phyloP scores from a whole-genome alignment of 2,797 vertebrate genomes.

The Pseudochirops cupreus region DNA sequence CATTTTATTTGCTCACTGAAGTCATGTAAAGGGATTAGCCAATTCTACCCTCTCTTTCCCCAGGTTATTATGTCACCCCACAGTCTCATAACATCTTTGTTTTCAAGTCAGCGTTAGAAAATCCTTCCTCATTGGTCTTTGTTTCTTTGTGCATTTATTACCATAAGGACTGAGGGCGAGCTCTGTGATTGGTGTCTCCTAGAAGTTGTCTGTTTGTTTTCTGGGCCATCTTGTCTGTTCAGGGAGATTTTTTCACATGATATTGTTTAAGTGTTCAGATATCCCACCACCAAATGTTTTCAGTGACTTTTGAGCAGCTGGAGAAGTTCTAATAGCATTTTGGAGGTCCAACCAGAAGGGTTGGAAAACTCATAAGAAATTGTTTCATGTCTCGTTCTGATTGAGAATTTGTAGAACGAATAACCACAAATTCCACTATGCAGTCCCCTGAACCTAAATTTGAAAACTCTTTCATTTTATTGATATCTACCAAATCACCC shows the following conservation, averaged over 20 bases:
- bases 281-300: not conserved
- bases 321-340: not conserved
- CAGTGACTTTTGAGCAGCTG: not conserved
- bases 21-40: not conserved
- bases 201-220: not conserved
- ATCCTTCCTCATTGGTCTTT: not conserved
- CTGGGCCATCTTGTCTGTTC: not conserved
- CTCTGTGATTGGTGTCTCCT: not conserved
- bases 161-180: not conserved
- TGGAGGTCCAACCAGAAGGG: not conserved
- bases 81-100: not conserved
- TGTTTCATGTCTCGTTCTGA: not conserved
- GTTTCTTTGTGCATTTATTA: not conserved
- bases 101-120: not conserved
- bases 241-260: not conserved
- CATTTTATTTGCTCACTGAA: not conserved
- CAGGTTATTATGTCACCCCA: not conserved
- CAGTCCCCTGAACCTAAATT: conserved; percentile 12
- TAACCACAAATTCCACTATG: not conserved
- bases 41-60: not conserved
- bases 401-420: not conserved
- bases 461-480: not conserved
- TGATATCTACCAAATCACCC: not conserved
- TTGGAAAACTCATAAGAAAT: not conserved
- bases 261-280: not conserved